Evolutionary conservation across 2,888 invertebrate species (phyloP), one percentile per base, ranked within the genome.

Genomic region (Synanthedon tipuliformis): DNA sequence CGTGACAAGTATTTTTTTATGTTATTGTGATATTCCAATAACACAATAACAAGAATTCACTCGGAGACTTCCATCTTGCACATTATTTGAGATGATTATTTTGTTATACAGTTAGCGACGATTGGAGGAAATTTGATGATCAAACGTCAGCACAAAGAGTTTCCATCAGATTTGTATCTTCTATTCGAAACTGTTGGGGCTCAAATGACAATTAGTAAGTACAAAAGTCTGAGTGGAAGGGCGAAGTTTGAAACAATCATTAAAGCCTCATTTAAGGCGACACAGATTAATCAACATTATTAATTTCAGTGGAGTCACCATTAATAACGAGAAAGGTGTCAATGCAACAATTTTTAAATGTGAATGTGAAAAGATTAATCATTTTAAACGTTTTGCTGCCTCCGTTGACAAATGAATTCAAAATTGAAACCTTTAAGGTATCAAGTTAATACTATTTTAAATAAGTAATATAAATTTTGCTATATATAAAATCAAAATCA

Each of bases 61-160:
- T 3, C 4, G 41, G 41, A 41, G 41, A 12, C n/a, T 1, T n/a
- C 3, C 7, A 27, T 2, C 27, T 27, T 2, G 8, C 34, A 34
- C 8, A 34, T 1, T 8, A 8, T 34, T 45, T 45, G 12, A 13
- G 2, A 13, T n/a, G 45, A 16, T 15, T 16, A 12, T 18, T 49
- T 10, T 16, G n/a, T n/a, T 23, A 69, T 75, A 18, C 65, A 91
- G 91, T 78, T 89, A 53, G 93, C 91, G 41, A 90, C 91, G 3
- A 74, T 93, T 54, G 93, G 91, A 12, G 94, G 93, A 0, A 94
- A 93, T 64, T 68, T 94, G 54, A 89, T 90, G 77, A 88, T 92
- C 53, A 94, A 94, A 69, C 88, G 93, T 64, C 66, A 79, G 10
- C 88, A 92, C 60, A 85, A 76, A 3, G 92, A 92, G 53, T 94